Evolutionary conservation across 2,113 vertebrate genomes (phyloP).

Genomic region (Nothoprocta pentlandii): DNA sequence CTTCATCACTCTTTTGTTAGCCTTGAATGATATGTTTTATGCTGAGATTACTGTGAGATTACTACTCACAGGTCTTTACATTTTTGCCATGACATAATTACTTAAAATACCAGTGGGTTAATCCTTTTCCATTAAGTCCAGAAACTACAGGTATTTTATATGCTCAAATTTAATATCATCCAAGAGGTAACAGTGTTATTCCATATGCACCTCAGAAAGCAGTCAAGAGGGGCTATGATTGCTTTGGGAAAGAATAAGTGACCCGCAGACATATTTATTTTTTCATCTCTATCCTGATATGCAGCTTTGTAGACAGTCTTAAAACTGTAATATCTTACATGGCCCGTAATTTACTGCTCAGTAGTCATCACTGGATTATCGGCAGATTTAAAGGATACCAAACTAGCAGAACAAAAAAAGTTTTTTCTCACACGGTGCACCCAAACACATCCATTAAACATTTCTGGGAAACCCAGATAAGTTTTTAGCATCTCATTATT

Average conservation of each 20-base stretch:
- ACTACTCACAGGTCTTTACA: background rate
- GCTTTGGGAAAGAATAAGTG: background rate
- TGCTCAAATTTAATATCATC: background rate
- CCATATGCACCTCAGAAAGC: background rate
- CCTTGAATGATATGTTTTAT: background rate
- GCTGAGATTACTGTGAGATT: background rate
- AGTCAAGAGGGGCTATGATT: background rate
- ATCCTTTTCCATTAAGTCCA: background rate
- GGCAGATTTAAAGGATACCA: background rate
- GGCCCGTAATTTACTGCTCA: background rate
- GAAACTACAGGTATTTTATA: background rate
- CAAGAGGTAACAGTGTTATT: background rate
- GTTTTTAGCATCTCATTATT: background rate
- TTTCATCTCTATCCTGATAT: background rate
- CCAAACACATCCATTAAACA: background rate
- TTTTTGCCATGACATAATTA: background rate
- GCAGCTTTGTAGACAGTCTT: background rate
- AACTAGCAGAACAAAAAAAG: background rate
- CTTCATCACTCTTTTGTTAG: background rate
- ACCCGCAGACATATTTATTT: background rate
- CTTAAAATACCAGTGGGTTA: background rate
- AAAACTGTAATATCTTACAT: background rate
- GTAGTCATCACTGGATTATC: background rate
- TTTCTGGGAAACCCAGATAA: background rate
- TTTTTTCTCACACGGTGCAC: accelerated